A percentile compares a stretch with the other conserved stretches of the same genome.
Conservation (phyloP, 2,888 invertebrate genomes). For the Hydropsyche betteni region DNA sequence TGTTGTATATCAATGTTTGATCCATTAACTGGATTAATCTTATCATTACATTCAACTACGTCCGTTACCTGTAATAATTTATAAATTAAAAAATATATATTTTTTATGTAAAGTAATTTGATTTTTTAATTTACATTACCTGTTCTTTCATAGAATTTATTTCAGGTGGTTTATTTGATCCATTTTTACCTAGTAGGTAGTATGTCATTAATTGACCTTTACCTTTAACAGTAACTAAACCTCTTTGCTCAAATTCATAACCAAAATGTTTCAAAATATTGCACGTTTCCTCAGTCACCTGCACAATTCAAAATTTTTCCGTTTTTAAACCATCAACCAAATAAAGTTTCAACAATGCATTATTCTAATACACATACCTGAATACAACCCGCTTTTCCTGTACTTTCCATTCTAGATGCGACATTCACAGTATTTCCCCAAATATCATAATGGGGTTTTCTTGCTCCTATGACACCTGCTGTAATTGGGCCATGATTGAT, state of each 20-base stretch:
- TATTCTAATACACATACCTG: conserved; percentile 70
- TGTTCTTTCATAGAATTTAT: not conserved
- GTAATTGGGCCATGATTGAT: conserved; percentile 96
- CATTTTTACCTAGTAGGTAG: conserved; percentile 76
- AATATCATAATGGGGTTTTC: conserved; percentile 96
- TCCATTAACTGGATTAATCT: conserved; percentile 56
- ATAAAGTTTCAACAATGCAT: not conserved
- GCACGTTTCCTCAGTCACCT: conserved; percentile 96
- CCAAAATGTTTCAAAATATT: conserved; percentile 88
- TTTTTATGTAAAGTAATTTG: not conserved
- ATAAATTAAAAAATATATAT: conserved; percentile 10
- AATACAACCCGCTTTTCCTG: conserved; percentile 93
- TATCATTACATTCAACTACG: conserved; percentile 60
- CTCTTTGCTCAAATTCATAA: conserved; percentile 93
- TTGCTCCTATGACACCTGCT: conserved; percentile 93
- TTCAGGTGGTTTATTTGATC: conserved; percentile 49
- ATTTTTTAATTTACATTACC: not conserved
- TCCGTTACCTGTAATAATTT: conserved; percentile 56
- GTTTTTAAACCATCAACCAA: not conserved
- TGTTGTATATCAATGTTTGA: conserved; percentile 53
- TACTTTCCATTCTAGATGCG: conserved; percentile 97
- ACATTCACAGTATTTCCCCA: conserved; percentile 98
- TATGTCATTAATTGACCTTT: conserved; percentile 97
- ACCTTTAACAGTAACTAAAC: conserved; percentile 94
- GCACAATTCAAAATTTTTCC: conserved; percentile 50